Evolutionary conservation across 2,113 vertebrate species (phyloP).

Genomic region (Miniopterus natalensis): DNA sequence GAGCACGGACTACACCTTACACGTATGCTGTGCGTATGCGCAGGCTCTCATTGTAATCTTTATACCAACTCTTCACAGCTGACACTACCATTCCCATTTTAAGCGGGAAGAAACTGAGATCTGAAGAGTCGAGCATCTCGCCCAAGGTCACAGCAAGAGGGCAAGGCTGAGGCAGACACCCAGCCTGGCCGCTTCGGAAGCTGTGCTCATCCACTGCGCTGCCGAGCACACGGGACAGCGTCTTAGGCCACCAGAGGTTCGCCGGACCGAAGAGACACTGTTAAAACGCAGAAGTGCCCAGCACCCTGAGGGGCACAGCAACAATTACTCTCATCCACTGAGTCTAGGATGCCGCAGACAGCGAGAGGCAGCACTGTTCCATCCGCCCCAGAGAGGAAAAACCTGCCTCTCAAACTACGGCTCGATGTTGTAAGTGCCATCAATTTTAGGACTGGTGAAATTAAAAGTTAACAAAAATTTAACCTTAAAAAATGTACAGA

Average conservation of each 20-base stretch:
- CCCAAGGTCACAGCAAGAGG: not conserved
- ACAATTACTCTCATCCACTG: not conserved
- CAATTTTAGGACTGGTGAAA: not conserved
- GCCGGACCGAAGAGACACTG: not conserved
- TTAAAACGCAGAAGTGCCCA: accelerated
- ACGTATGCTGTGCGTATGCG: not conserved
- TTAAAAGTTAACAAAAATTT: not conserved
- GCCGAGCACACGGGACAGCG: not conserved
- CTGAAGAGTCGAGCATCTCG: not conserved
- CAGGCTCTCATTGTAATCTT: not conserved
- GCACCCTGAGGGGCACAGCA: not conserved
- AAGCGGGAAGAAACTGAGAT: not conserved
- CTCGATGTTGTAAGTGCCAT: not conserved
- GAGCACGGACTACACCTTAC: accelerated
- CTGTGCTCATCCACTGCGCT: not conserved
- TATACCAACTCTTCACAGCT: not conserved
- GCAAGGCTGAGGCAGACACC: not conserved
- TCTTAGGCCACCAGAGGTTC: not conserved
- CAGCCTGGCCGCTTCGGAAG: not conserved
- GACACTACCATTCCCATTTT: not conserved
- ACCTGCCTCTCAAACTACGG: not conserved
- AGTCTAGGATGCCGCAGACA: not conserved
- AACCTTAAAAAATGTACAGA: not conserved
- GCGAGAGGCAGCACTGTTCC: not conserved
- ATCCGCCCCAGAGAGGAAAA: not conserved